Conservation (phyloP, 1,140 invertebrate genomes). For the Drosophila takahashii region DNA sequence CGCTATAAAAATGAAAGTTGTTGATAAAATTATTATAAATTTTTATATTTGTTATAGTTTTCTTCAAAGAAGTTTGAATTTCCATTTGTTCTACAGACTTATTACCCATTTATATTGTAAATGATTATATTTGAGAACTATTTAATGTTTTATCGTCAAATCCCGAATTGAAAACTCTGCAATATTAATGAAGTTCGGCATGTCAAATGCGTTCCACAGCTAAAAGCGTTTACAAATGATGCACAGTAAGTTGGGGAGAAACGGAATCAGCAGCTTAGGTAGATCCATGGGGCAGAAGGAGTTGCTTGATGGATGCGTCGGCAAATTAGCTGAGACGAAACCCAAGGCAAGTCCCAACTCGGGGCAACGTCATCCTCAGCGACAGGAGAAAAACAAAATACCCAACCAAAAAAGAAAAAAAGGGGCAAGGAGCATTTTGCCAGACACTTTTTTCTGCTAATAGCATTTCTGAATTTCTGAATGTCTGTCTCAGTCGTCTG, state of each 20-base stretch:
- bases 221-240: conserved; percentile 54
- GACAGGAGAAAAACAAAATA: conserved; percentile 45
- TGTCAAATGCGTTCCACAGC: conserved; percentile 49
- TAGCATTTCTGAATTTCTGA: conserved; percentile 77
- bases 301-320: conserved; percentile 72
- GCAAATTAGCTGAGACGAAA: conserved; percentile 76
- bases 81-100: too few relatives aligned
- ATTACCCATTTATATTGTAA: neutral
- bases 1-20: too few relatives aligned
- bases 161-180: neutral
- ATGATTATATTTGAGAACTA: neutral
- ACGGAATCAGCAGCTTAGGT: conserved; percentile 21
- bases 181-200: conserved; percentile 49
- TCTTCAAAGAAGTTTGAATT: too few relatives aligned
- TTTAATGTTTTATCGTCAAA: neutral
- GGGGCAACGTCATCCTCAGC: conserved; percentile 37
- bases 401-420: conserved; percentile 17
- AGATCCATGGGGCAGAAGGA: conserved; percentile 21
- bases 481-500: conserved; percentile 66
- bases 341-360: conserved; percentile 45
- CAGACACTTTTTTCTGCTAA: conserved; percentile 75
- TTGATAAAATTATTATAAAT: too few relatives aligned
- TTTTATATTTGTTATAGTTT: too few relatives aligned
- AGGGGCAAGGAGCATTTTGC: conserved; percentile 72
- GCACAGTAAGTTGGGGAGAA: conserved; percentile 4